phyloP scores from a whole-genome alignment of 2,888 invertebrate genomes.

The Pammene aurita region DNA sequence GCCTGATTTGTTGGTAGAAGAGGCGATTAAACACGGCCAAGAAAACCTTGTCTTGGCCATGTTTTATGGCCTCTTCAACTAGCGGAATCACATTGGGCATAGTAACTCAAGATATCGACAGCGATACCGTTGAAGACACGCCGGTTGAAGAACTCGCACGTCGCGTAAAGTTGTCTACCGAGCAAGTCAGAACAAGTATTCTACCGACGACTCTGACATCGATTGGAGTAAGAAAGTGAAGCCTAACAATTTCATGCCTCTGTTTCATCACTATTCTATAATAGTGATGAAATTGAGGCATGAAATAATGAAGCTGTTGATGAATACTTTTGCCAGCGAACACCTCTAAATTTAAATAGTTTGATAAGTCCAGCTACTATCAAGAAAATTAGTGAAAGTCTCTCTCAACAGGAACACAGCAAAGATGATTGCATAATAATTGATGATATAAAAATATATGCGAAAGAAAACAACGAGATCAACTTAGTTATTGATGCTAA shows the following conservation, averaged over 20 bases:
- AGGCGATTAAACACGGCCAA: slow-evolving; percentile 56
- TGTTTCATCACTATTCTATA: too few species aligned
- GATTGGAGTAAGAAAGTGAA: slow-evolving; percentile 50
- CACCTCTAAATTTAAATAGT: slow-evolving; percentile 44
- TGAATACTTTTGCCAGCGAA: slow-evolving; percentile 64
- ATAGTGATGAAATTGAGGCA: slow-evolving; percentile 13
- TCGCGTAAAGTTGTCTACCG: slow-evolving; percentile 31
- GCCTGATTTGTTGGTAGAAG: slow-evolving; percentile 61
- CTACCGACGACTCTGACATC: slow-evolving; percentile 65
- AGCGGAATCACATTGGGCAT: slow-evolving; percentile 53
- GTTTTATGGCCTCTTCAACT: too few species aligned
- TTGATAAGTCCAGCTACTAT: slow-evolving; percentile 65
- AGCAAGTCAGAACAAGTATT: slow-evolving; percentile 51
- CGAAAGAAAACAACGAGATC: slow-evolving; percentile 46
- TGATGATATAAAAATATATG: slow-evolving; percentile 43
- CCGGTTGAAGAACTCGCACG: slow-evolving; percentile 41
- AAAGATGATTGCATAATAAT: slow-evolving; percentile 48
- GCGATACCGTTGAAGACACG: slow-evolving; percentile 56
- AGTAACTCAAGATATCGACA: slow-evolving; percentile 50
- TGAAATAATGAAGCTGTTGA: slow-evolving; percentile 57
- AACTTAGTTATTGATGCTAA: slow-evolving; percentile 53
- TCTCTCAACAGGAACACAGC: slow-evolving; percentile 51
- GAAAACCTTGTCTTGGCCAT: too few species aligned
- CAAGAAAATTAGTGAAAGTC: slow-evolving; percentile 63
- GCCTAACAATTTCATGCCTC: too few species aligned